These are phyloP conservation scores for Chironex yamaguchii DNA, from an alignment of 30 jellyfish, hydroid and myxozoan genomes.

Conservation along the genomic window DNA sequence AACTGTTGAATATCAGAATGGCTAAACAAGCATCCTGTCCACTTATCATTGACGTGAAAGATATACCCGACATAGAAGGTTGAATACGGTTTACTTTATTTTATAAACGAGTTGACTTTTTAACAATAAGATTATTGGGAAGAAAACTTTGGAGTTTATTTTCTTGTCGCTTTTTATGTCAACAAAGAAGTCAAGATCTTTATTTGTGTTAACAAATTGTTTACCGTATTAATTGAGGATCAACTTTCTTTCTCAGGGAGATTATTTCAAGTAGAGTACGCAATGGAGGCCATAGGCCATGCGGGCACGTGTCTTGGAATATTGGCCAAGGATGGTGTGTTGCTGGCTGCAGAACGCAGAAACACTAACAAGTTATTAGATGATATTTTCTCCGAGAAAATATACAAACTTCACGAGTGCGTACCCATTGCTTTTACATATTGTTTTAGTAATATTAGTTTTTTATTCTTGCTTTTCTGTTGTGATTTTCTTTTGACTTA, in stretches of 20 bases:
- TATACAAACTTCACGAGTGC: slow-evolving; percentile 92
- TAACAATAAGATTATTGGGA: too few species aligned
- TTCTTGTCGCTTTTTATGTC: too few species aligned
- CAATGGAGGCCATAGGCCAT: slow-evolving; percentile 99
- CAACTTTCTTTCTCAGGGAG: slow-evolving; percentile 79
- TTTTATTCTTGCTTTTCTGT: too few species aligned
- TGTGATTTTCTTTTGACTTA: too few species aligned
- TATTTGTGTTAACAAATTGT: too few species aligned
- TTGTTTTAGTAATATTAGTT: too few species aligned
- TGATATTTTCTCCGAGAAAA: slow-evolving; percentile 93
- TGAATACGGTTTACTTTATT: too few species aligned
- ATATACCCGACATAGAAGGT: not conserved
- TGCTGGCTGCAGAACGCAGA: slow-evolving; percentile 97
- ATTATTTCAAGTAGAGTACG: slow-evolving; percentile 98
- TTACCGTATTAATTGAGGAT: not conserved
- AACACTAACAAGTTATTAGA: slow-evolving; percentile 90
- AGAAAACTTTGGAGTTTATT: not conserved
- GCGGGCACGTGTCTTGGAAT: slow-evolving; percentile 99
- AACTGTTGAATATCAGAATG: not conserved
- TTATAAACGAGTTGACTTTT: too few species aligned
- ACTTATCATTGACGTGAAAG: not conserved
- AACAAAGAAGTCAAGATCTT: too few species aligned
- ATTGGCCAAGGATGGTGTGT: slow-evolving; percentile 96
- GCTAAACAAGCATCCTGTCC: not conserved
- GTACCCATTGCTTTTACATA: too few species aligned